Evolutionary conservation across 1,140 invertebrate species (phyloP), one percentile per base, ranked within the genome.

Genomic region (Neelides sp.): DNA sequence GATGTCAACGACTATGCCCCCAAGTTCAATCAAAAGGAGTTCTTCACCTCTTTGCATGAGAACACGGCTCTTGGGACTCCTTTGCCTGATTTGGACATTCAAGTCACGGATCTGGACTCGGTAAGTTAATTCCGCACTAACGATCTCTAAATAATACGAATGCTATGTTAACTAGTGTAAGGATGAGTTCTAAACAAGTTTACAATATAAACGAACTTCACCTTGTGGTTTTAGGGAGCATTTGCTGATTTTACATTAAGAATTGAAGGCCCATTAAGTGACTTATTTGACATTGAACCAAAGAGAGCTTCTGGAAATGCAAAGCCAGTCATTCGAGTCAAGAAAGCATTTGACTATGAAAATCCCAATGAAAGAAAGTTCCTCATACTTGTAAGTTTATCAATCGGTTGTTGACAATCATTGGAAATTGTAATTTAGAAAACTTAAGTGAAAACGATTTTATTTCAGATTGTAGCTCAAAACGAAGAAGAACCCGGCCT

Each of bases 1-100:
- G 0, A 77, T 69, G 86, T 94, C 1, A 96, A 96, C 68, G 92
- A 98, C 66, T 87, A 89, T 59, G 79, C 89, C 0, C 93, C 92
- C 37, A 69, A 71, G 13, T 88, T 88, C 66, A 85, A 85, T 68
- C 72, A 75, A 32, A 74, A 79, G 28, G 85, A 90, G 64, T 91
- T 88, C 66, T 74, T 70, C 34, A 82, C 88, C 5, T 76, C 78
- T 37, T 78, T 91, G 49, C 77, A 80, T 0, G 88, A 93, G 65
- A 88, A 87, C 61, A 78, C 86, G 2, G 77, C 80, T 0, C 71
- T 79, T 43, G 86, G 85, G 1, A 86, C 85, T 0, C 82, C 83
- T 0, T 65, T 93, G 10, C 83, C 84, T 0, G 75, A 82, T 62
- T 64, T 91, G 35, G 80, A 88, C 58, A 90, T 93, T 82, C 77